phyloP scores from a whole-genome alignment of 2,113 vertebrate species.

The Noctilio leporinus region DNA sequence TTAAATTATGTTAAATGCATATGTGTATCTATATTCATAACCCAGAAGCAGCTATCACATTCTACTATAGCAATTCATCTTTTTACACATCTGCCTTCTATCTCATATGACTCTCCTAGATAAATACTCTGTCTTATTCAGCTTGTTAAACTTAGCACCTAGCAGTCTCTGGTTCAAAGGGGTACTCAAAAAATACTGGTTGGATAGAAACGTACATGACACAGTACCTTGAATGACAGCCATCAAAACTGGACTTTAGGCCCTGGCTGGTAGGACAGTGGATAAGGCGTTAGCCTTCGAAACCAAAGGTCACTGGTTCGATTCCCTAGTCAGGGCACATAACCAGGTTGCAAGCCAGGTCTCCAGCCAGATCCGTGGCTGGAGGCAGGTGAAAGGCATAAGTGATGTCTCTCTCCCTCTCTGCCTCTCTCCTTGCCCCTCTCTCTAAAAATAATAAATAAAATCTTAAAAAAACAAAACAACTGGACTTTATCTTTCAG shows the following conservation, averaged over 20 bases:
- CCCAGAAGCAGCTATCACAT: not conserved
- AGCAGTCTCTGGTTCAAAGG: not conserved
- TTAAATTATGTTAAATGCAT: conserved; percentile 8
- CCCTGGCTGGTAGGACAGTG: too few relatives aligned
- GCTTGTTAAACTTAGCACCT: not conserved
- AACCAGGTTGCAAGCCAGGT: too few relatives aligned
- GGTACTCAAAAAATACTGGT: not conserved
- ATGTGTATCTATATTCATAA: not conserved
- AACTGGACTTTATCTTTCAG: not conserved
- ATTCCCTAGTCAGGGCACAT: too few relatives aligned
- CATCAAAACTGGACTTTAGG: not conserved
- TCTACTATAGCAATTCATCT: not conserved
- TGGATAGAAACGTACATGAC: not conserved
- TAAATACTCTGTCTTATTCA: not conserved
- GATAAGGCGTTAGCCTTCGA: too few relatives aligned
- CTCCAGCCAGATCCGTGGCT: too few relatives aligned
- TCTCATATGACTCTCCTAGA: not conserved
- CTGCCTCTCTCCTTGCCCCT: too few relatives aligned
- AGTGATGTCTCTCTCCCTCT: too few relatives aligned
- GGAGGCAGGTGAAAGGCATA: too few relatives aligned
- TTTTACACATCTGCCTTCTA: not conserved
- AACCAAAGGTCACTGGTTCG: too few relatives aligned
- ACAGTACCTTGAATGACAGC: not conserved
- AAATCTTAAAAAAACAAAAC: too few relatives aligned
- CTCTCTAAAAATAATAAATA: too few relatives aligned